Base-by-base conservation (phyloP, 1,140 invertebrate genomes). In the Copidosoma floridanum region DNA sequence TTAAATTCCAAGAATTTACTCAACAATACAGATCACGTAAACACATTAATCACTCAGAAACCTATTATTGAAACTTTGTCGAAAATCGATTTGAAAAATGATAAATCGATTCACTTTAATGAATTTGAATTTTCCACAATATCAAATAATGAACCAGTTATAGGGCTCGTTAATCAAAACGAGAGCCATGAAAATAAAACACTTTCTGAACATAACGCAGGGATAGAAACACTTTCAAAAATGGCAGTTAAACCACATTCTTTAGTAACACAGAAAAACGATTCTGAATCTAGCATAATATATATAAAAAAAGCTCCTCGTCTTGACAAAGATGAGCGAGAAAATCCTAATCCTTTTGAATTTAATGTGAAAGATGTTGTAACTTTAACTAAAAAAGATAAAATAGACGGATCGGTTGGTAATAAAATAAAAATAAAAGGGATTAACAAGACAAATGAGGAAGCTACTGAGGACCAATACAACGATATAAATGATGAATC, bases 251-350 rank as follows among this genome's bases (percentile, higher is more conserved):
- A n/a, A n/a, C n/a, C n/a, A n/a, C n/a, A 43, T 29, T 43, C 18
- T 29, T n/a, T 21, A 0, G 26, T 14, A 10, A 12, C 23, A 43
- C 20, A 21, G 29, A 54, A 29, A 16, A 1, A 27, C 8, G 32
- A 47, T 37, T 24, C 21, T 37, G n/a, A 18, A 21, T 10, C 1
- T 43, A 77, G 10, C n/a, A n/a, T n/a, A n/a, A 81, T 8, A 85
- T 64, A 86, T 86, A 85, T 85, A 84, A 58, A 58, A 16, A 80
- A 79, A 53, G 70, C 69, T 1, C 77, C 77, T 2, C 68, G 76
- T 32, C 58, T 80, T 48, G 77, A 81, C 54, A 78, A 80, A 29
- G 78, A 81, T 48, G 76, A 78, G 50, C 73, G 75, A 51, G 61
- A 78, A 48, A 64, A 57, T n/a, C 73, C 71, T 3, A 80, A 80